Evolutionary conservation across 2,113 vertebrate species (phyloP), one percentile per base, ranked within the genome.

Genomic region (Potamarius usumacintae): DNA sequence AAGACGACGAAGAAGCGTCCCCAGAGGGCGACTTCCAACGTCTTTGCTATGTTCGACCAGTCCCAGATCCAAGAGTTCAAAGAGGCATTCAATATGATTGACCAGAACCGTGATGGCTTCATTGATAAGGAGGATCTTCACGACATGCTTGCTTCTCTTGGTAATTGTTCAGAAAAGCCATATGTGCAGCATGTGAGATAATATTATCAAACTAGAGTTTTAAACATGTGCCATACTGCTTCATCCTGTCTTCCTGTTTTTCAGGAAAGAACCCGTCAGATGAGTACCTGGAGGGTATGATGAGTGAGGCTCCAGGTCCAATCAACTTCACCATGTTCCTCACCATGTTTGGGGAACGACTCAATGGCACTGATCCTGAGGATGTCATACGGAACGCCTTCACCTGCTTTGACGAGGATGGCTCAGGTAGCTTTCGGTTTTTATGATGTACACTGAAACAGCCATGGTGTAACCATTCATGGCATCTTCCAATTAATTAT

Each of bases 51-150:
- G 89, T 90, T 90, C 22, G 89, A 90, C 78, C 89, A 90, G 67
- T 89, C 89, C 15, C 89, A 90, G 89, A 90, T 89, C 85, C 89
- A 90, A 57, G 89, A 90, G 83, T 90, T 90, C 18, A 90, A 90
- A 57, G 89, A 90, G 63, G 89, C 89, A 9, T 90, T 90, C 42
- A 90, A 90, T 42, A 96, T 96, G 96, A 96, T 97, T 0, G 96
- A 97, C 92, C 96, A 96, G 94, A 97, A 97, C 92, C 93, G 96
- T 82, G 96, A 96, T 7, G 96, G 96, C 62, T 96, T 97, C 92
- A 95, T 96, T 9, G 96, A 96, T 91, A 97, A 96, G 79, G 96
- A 97, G 89, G 96, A 97, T 85, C 85, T 97, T 86, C 96, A 97
- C 0, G 95, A 96, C 82, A 96, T 97, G 96, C 94, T 97, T 0